phyloP scores from a whole-genome alignment of 2,888 invertebrate genomes.

The Pogonocherus hispidulus region DNA sequence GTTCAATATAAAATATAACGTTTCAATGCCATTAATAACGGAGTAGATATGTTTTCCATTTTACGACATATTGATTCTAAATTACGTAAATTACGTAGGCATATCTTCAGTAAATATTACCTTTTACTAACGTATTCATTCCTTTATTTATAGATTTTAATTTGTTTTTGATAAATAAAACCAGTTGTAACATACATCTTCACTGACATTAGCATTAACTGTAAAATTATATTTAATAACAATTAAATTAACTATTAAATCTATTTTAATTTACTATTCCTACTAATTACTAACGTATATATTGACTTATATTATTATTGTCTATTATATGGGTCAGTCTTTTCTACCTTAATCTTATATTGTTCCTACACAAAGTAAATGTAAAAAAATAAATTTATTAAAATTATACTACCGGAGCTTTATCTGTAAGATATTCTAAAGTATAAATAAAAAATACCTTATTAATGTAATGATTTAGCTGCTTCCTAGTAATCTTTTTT shows the following conservation, averaged over 20 bases:
- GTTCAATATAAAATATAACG: slow-evolving; percentile 19
- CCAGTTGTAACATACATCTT: too few relatives aligned
- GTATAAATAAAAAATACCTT: too few relatives aligned
- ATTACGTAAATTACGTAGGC: too few relatives aligned
- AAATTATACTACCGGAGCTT: too few relatives aligned
- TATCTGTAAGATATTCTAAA: too few relatives aligned
- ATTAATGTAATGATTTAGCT: too few relatives aligned
- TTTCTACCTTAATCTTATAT: slow-evolving; percentile 19
- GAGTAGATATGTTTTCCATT: not conserved
- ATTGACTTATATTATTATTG: slow-evolving; percentile 42
- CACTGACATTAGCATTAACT: not conserved
- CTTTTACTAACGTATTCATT: too few relatives aligned
- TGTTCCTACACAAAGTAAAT: slow-evolving; percentile 1
- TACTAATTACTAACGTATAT: slow-evolving; percentile 3
- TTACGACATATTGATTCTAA: not conserved
- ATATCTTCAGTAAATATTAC: too few relatives aligned
- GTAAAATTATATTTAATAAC: not conserved
- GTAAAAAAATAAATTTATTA: not conserved
- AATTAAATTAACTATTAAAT: slow-evolving; percentile 35
- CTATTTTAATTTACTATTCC: too few relatives aligned
- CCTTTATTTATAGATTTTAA: too few relatives aligned
- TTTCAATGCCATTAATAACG: slow-evolving; percentile 12
- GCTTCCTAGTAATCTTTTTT: too few relatives aligned
- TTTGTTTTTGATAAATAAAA: too few relatives aligned
- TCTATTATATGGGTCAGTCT: slow-evolving; percentile 42